A percentile compares a stretch with the other conserved stretches of the same genome.
Conservation (phyloP, 2,797 vertebrate species). For the Hipposideros larvatus region DNA sequence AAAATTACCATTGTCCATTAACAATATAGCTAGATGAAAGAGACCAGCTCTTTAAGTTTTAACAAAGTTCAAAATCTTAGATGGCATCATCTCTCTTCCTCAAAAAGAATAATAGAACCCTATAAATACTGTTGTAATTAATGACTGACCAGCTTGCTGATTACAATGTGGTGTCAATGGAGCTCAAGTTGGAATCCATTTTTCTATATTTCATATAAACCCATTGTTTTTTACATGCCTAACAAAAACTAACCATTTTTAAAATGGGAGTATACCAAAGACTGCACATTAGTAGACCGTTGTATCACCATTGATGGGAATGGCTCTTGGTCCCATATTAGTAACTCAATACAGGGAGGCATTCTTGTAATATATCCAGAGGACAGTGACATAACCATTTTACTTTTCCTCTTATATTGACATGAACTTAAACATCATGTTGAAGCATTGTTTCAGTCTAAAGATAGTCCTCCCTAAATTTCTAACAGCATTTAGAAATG, state of each 20-base stretch:
- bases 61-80: not conserved
- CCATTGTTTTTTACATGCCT: not conserved
- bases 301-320: not conserved
- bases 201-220: not conserved
- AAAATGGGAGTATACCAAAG: not conserved
- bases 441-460: not conserved
- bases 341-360: not conserved
- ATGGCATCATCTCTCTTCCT: not conserved
- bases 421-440: not conserved
- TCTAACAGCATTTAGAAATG: not conserved
- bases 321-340: not conserved
- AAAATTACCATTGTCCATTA: not conserved
- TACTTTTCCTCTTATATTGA: not conserved
- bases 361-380: not conserved
- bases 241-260: constrained; percentile 2
- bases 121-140: not conserved
- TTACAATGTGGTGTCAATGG: not conserved
- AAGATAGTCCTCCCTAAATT: not conserved
- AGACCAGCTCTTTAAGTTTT: not conserved
- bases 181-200: not conserved
- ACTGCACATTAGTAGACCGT: not conserved
- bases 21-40: not conserved
- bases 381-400: not conserved
- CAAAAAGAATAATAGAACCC: not conserved
- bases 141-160: not conserved